A percentile compares a stretch with the other conserved stretches of the same genome.
These are phyloP conservation scores for Symphodus melops DNA, from an alignment of 2,113 vertebrate species.

Conservation along the genomic window DNA sequence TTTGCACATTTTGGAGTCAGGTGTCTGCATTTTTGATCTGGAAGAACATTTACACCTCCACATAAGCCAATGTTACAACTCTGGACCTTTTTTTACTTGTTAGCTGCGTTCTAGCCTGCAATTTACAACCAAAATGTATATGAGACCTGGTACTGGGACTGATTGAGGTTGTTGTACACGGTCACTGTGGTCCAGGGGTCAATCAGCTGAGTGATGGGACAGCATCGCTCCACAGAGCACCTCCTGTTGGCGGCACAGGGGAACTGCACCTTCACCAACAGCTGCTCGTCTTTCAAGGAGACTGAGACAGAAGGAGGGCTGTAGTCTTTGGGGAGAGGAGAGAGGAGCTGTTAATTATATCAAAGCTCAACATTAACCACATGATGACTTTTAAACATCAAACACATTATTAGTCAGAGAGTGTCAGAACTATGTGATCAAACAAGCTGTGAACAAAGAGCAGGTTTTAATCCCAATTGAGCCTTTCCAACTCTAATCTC, in stretches of 20 bases:
- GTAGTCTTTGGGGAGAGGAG: slow-evolving; percentile 51
- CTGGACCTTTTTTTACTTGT: too few species aligned
- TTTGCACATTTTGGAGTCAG: too few species aligned
- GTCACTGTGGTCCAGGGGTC: slow-evolving; percentile 69
- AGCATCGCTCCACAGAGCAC: slow-evolving; percentile 60
- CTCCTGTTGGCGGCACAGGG: slow-evolving; percentile 71
- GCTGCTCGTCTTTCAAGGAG: slow-evolving; percentile 39
- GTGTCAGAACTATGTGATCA: background rate
- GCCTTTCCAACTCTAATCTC: background rate
- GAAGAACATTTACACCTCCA: too few species aligned
- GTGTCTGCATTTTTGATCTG: too few species aligned
- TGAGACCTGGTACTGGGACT: slow-evolving; percentile 62
- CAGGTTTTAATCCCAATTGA: background rate
- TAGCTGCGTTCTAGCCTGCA: background rate
- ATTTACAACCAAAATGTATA: background rate
- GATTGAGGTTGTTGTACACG: slow-evolving; percentile 69
- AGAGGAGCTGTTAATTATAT: background rate
- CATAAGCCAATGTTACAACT: too few species aligned
- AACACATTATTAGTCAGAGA: background rate
- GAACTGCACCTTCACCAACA: slow-evolving; percentile 73
- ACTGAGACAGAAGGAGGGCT: slow-evolving; percentile 72
- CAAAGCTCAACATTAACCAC: background rate
- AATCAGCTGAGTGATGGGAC: slow-evolving; percentile 57
- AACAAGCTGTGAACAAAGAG: background rate
- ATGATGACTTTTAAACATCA: background rate